phyloP scores from a whole-genome alignment of 2,888 invertebrate genomes.

The Salticus scenicus region DNA sequence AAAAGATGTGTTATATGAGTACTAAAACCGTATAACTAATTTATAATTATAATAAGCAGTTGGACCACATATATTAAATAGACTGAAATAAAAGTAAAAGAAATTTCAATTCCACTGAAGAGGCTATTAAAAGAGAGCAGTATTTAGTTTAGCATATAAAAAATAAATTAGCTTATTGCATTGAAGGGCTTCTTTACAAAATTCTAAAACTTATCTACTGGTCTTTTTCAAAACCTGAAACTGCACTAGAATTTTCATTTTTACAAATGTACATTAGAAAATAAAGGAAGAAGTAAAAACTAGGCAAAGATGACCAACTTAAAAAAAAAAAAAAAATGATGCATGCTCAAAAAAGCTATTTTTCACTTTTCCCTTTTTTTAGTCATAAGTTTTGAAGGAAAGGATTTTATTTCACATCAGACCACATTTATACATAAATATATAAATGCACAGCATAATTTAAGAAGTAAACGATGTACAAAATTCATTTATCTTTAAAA shows the following conservation, averaged over 20 bases:
- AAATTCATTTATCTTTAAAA: no score
- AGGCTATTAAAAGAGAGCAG: not conserved
- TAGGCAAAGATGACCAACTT: not conserved
- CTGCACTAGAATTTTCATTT: constrained; percentile 11
- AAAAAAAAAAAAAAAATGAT: no score
- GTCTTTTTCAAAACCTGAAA: not conserved
- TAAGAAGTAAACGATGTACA: no score
- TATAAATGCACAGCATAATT: no score
- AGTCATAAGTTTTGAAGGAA: no score
- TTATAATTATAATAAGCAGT: not conserved
- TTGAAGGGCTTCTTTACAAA: constrained; percentile 6
- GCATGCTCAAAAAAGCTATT: no score
- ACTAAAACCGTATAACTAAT: no score
- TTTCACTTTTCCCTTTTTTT: no score
- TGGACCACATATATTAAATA: not conserved
- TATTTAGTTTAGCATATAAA: not conserved
- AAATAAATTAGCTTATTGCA: constrained; percentile 16
- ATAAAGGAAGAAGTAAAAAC: not conserved
- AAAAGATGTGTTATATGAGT: no score
- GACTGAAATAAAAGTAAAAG: not conserved
- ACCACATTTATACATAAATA: no score
- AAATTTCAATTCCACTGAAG: not conserved
- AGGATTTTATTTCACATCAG: no score
- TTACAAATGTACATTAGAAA: constrained; percentile 12
- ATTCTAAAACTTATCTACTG: constrained; percentile 1